Base-by-base conservation (phyloP, 2,888 invertebrate species). In the Cheilosia grossa region DNA sequence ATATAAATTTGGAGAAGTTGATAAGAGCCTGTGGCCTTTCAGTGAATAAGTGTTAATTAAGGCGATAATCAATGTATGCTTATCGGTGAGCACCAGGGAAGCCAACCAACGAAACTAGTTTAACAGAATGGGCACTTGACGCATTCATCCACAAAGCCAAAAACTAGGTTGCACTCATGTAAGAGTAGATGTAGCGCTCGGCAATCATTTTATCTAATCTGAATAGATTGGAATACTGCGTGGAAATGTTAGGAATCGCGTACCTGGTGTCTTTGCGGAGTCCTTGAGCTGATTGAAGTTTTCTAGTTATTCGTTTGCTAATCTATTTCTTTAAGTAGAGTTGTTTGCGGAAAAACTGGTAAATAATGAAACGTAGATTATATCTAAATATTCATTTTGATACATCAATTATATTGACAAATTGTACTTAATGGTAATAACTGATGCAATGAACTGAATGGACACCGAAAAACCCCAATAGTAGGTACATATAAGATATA, bases 131-230 rank as follows among this genome's bases (percentile, higher is more conserved):
- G 49, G 44, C 47, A 75, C 74, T 80, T 80, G 74, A 75, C 79
- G 24, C 10, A n/a, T 6, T 70, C 51, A 51, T 75, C 73, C n/a
- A 33, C 15, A 24, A 33, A 58, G 66, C 40, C 24, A 15, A 54
- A 58, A 83, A 53, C 58, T 70, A 77, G 70, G 77, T 81, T 74
- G 44, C 56, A 33, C 42, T 74, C 53, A 73, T 54, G 72, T 33
- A 7, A 30, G 13, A 10, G 3, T 13, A 13, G 37, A 37, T 17
- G 59, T 13, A 54, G 21, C 56, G 56, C 70, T 80, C 70, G 33
- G 44, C 15, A 44, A 44, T 42, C 7, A 56, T 15, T 63, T 79
- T 80, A 80, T 75, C 75, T 80, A 61, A 27, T 66, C 75, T 80
- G 56, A 27, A 59, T 74, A 33, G 74, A 74, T 63, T 64, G 42